These are phyloP conservation scores for Gymnocypris eckloni DNA, from an alignment of 2,797 vertebrate genomes.

Conservation along the genomic window DNA sequence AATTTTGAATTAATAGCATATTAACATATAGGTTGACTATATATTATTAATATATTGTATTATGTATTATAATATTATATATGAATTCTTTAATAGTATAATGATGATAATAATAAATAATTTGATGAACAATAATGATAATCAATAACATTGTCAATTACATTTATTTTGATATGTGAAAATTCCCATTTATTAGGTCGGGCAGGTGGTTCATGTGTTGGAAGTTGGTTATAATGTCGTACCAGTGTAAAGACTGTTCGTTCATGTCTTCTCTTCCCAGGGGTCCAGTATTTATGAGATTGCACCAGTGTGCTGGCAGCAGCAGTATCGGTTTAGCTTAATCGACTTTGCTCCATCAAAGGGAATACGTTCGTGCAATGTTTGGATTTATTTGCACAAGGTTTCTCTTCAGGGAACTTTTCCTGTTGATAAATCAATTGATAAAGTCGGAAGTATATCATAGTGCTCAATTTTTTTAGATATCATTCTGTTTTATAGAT, in stretches of 20 bases:
- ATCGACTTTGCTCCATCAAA: conserved; percentile 24
- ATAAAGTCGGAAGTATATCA: background rate
- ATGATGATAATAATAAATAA: background rate
- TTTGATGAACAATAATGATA: background rate
- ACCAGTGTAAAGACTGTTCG: background rate
- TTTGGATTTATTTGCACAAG: conserved; percentile 3
- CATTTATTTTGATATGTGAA: background rate
- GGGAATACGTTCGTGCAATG: background rate
- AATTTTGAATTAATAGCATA: background rate
- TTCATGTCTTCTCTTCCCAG: background rate
- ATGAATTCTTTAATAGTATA: background rate
- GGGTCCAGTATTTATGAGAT: conserved; percentile 4
- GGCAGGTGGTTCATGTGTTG: background rate
- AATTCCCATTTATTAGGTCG: background rate
- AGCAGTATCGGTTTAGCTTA: background rate
- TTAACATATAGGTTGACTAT: background rate
- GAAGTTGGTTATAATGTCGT: background rate
- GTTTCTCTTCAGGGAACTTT: background rate
- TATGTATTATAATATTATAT: background rate
- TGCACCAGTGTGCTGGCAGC: conserved; percentile 37
- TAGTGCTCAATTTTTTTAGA: background rate
- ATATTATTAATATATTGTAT: background rate
- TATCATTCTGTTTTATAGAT: background rate
- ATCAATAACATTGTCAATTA: background rate
- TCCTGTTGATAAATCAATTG: background rate